These are phyloP conservation scores for Sturmia bella DNA, from an alignment of 2,888 invertebrate genomes.

Conservation along the genomic window DNA sequence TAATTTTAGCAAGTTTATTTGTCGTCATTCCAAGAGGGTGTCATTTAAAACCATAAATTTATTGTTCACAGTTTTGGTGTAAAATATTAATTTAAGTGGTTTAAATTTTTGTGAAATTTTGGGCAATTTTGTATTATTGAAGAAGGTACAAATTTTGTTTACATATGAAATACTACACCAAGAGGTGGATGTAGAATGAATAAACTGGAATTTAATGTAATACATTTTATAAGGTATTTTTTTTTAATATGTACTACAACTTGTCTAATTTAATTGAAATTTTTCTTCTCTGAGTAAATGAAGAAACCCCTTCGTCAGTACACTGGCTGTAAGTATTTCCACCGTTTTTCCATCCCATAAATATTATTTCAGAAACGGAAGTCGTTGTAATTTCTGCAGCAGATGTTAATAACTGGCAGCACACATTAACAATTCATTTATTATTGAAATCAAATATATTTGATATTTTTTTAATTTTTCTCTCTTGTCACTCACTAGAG, in stretches of 20 bases:
- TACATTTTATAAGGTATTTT: no score
- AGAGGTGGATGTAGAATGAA: no score
- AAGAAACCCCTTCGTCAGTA: no score
- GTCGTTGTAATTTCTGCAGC: background rate
- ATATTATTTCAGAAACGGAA: conserved; percentile 7
- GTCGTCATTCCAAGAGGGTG: conserved; percentile 21
- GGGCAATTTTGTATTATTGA: no score
- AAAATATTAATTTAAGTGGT: conserved; percentile 23
- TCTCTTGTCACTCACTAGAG: conserved; percentile 48
- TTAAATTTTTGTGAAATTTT: conserved; percentile 30
- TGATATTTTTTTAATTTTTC: background rate
- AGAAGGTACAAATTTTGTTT: no score
- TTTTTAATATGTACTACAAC: no score
- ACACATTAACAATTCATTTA: conserved; percentile 27
- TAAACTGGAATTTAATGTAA: no score
- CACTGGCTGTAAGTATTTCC: no score
- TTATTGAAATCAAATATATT: conserved; percentile 12
- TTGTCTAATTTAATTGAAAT: no score
- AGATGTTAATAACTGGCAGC: background rate
- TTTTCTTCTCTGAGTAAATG: no score
- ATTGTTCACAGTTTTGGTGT: conserved; percentile 55
- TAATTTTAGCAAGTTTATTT: conserved; percentile 59
- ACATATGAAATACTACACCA: no score
- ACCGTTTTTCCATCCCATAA: background rate
- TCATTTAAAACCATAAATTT: conserved; percentile 46